Conservation (phyloP, 2,797 vertebrate species). For the Helostoma temminkii region DNA sequence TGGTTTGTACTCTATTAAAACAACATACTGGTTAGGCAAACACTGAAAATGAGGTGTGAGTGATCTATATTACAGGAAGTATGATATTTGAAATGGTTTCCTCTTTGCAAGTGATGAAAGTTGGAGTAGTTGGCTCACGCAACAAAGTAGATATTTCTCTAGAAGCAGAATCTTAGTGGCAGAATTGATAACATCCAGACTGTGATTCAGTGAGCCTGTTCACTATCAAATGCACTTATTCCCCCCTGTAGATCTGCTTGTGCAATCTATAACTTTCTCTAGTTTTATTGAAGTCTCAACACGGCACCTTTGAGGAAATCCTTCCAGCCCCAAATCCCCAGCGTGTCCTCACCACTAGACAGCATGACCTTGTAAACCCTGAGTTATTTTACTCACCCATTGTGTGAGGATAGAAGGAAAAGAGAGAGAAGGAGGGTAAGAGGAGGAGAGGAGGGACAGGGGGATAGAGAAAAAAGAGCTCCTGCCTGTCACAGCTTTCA, state of each 20-base stretch:
- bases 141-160: slow-evolving; percentile 15
- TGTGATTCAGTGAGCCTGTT: slow-evolving; percentile 58
- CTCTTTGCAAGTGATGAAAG: slow-evolving; percentile 22
- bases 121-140: slow-evolving; percentile 27
- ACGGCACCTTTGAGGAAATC: slow-evolving; percentile 79
- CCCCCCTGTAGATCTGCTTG: slow-evolving; percentile 58
- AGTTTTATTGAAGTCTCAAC: slow-evolving; percentile 77
- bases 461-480: slow-evolving; percentile 57
- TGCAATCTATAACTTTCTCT: slow-evolving; percentile 73
- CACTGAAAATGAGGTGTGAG: slow-evolving; percentile 5
- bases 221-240: slow-evolving; percentile 68
- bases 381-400: slow-evolving; percentile 85
- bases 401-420: slow-evolving; percentile 75
- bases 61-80: slow-evolving; percentile 18
- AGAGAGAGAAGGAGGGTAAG: slow-evolving; percentile 49
- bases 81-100: slow-evolving; percentile 9
- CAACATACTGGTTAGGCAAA: slow-evolving; percentile 6
- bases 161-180: slow-evolving; percentile 18
- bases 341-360: slow-evolving; percentile 78
- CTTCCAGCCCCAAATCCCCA: slow-evolving; percentile 73
- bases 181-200: slow-evolving; percentile 45
- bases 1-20: slow-evolving; percentile 31
- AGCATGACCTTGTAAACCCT: slow-evolving; percentile 87
- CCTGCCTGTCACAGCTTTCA: slow-evolving; percentile 87
- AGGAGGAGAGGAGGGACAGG: slow-evolving; percentile 37